These are phyloP conservation scores for Drosophila nr. fundita DNA, from an alignment of 2,888 invertebrate species.

Conservation along the genomic window DNA sequence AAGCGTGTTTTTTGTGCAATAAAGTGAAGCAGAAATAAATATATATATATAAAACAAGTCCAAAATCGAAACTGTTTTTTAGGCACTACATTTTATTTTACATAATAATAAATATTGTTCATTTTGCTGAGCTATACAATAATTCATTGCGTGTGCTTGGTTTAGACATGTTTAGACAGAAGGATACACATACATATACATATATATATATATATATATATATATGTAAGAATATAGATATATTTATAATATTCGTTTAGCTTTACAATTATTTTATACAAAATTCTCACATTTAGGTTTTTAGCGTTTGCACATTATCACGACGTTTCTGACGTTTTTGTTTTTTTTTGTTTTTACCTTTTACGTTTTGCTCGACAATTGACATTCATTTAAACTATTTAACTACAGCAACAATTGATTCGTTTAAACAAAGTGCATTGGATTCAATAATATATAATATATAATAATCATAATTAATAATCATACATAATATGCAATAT, in stretches of 20 bases:
- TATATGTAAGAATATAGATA: slow-evolving; percentile 21
- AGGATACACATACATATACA: slow-evolving; percentile 30
- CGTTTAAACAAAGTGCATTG: slow-evolving; percentile 73
- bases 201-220: slow-evolving; percentile 33
- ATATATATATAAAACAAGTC: slow-evolving; percentile 3
- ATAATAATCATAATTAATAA: slow-evolving; percentile 53
- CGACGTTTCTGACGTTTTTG: slow-evolving; percentile 62
- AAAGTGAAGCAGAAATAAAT: slow-evolving; percentile 21
- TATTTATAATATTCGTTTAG: slow-evolving; percentile 63
- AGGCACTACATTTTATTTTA: slow-evolving; percentile 60
- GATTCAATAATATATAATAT: slow-evolving; percentile 62
- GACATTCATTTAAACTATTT: slow-evolving; percentile 73
- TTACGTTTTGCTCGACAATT: slow-evolving; percentile 48
- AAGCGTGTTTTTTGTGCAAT: slow-evolving; percentile 47
- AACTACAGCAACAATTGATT: slow-evolving; percentile 76
- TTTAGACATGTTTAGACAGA: slow-evolving; percentile 20
- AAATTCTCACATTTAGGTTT: slow-evolving; percentile 78
- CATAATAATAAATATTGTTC: slow-evolving; percentile 80
- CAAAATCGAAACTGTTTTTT: slow-evolving; percentile 29
- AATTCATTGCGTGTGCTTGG: slow-evolving; percentile 43
- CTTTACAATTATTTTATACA: slow-evolving; percentile 75
- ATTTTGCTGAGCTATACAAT: slow-evolving; percentile 68
- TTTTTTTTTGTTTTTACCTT: slow-evolving; percentile 33
- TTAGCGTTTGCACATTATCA: slow-evolving; percentile 73
- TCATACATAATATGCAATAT: slow-evolving; percentile 65